Evolutionary conservation across 2,888 invertebrate species (phyloP), one percentile per base, ranked within the genome.

Genomic region (Pyrrhia umbra): DNA sequence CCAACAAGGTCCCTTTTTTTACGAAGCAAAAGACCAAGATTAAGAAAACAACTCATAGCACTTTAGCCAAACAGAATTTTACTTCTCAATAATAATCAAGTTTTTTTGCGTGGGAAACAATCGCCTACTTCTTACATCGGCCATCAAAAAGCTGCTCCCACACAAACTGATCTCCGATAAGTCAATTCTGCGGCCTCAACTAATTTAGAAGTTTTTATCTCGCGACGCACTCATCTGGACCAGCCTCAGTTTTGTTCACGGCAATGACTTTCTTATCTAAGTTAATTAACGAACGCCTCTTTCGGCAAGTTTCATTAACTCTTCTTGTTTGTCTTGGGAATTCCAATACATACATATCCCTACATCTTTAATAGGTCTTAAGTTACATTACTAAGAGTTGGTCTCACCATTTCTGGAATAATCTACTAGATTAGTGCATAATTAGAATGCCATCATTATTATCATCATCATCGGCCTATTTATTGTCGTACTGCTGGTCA

Each of bases 191-290:
- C 30, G 21, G 50, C 15, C 43, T 25, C 16, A 72, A 75, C 49
- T 80, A 71, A 74, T 68, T 52, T 59, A 43, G 65, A 77, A 79
- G 45, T 75, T 78, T 65, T 75, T 80, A 79, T 80, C 79, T 75
- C 16, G n/a, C 39, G 25, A 54, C 70, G 66, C 80, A 68, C 64
- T 79, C 68, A 18, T 63, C 75, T 63, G 68, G 62, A 54, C 25
- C 46, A 40, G 39, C 30, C 58, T 42, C 51, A 6, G 49, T 58
- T 72, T 66, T 70, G 75, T 77, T 67, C 68, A 59, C 59, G 21
- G 62, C 68, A 79, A 79, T 65, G 72, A 79, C 66, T 78, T 79
- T 64, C 65, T 79, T 79, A 79, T 71, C 80, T 64, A 50, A 64
- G 25, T 71, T 64, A 62, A 77, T 80, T 79, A 80, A 75, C 72